Conservation (phyloP, 2,113 vertebrate species). For the Bubalus kerabau region DNA sequence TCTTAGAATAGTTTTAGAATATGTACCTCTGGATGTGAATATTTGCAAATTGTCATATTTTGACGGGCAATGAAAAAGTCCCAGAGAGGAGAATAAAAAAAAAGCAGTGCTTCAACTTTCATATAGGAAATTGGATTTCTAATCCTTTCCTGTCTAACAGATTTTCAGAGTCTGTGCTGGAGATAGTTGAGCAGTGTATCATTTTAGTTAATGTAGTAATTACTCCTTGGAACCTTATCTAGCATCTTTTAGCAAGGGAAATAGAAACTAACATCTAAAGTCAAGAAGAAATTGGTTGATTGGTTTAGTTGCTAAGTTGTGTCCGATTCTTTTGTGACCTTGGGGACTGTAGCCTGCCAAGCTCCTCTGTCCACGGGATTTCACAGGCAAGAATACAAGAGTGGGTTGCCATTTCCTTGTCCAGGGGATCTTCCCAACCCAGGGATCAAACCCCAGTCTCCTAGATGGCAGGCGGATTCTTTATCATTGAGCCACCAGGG, state of each 20-base stretch:
- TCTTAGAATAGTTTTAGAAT: not conserved
- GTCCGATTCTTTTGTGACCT: not conserved
- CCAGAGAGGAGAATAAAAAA: not conserved
- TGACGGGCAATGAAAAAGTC: not conserved
- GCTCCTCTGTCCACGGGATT: not conserved
- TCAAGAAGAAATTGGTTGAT: not conserved
- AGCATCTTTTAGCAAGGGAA: not conserved
- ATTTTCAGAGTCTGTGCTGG: constrained; percentile 31
- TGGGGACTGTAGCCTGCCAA: not conserved
- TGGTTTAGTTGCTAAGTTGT: not conserved
- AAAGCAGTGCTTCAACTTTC: not conserved
- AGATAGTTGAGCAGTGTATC: not conserved
- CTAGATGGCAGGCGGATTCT: not conserved
- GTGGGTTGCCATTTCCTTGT: not conserved
- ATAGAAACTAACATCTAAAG: not conserved
- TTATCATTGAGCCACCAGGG: not conserved
- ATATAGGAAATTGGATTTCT: constrained; percentile 43
- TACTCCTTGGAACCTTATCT: not conserved
- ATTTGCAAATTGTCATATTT: constrained; percentile 31
- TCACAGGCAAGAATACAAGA: not conserved
- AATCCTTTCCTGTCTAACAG: not conserved
- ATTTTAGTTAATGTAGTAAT: constrained; percentile 24
- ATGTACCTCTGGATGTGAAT: not conserved
- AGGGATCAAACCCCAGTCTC: not conserved
- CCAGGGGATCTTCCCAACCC: not conserved